These are phyloP conservation scores for Astropecten irregularis DNA, from an alignment of 53 echinoderm and acorn worm species.

Conservation along the genomic window DNA sequence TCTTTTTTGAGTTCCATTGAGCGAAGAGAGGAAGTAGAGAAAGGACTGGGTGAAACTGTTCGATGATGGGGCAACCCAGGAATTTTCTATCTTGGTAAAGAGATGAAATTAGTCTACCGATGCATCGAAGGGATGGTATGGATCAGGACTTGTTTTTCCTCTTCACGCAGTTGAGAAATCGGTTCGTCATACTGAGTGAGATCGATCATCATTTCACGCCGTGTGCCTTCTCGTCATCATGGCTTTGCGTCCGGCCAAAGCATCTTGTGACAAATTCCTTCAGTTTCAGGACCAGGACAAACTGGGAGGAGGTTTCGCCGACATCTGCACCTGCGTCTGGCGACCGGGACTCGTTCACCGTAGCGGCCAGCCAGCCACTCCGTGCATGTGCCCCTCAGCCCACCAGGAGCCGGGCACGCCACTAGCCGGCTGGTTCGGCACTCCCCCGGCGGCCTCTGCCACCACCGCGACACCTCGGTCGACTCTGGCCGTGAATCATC, in stretches of 20 bases:
- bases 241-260: background rate
- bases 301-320: slow-evolving; percentile 3
- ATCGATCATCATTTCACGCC: no score
- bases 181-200: no score
- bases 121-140: no score
- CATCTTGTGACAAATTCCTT: background rate
- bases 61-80: no score
- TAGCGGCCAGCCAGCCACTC: background rate
- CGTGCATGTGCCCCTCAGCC: background rate
- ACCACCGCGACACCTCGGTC: background rate
- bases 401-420: background rate
- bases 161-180: no score
- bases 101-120: no score
- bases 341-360: slow-evolving; percentile 25
- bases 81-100: no score
- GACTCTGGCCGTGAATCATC: background rate
- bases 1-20: no score
- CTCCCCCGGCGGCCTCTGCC: background rate
- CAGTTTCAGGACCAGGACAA: background rate
- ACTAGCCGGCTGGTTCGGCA: slow-evolving; percentile 31
- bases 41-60: no score
- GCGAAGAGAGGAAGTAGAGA: no score
- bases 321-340: slow-evolving; percentile 25
- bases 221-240: background rate
- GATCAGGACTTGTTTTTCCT: no score